Conservation (phyloP, 2,113 vertebrate species). For the Prochilodus magdalenae region DNA sequence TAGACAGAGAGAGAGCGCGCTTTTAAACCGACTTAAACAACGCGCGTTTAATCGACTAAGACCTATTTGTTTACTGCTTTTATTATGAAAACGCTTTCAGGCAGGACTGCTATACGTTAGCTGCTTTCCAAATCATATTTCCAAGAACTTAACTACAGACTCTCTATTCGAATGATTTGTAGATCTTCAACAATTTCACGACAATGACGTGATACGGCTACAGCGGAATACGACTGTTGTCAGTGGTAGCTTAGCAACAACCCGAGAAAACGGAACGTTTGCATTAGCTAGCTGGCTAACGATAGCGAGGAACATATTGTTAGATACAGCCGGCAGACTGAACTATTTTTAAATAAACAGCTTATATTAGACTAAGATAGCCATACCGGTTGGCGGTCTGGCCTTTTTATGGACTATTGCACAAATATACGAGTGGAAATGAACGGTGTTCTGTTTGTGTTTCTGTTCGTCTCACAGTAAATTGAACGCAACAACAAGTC, state of each 20-base stretch:
- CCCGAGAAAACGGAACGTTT: slow-evolving; percentile 33
- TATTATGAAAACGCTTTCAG: background rate
- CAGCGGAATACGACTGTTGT: slow-evolving; percentile 54
- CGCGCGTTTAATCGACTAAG: too few relatives aligned
- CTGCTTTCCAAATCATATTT: background rate
- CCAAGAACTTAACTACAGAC: background rate
- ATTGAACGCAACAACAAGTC: background rate
- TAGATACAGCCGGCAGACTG: background rate
- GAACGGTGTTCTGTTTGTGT: background rate
- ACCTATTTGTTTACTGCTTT: background rate
- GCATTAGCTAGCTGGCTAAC: background rate
- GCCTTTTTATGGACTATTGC: background rate
- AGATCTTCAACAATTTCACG: background rate
- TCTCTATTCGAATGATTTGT: background rate
- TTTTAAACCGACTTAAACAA: too few relatives aligned
- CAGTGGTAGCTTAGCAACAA: slow-evolving; percentile 70
- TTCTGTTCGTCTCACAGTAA: background rate
- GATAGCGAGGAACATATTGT: background rate
- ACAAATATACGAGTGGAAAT: background rate
- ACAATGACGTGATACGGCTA: slow-evolving; percentile 29
- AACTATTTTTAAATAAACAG: background rate
- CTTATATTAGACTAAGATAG: background rate
- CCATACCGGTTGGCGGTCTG: background rate
- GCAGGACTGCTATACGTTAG: background rate
- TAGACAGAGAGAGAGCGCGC: too few relatives aligned